Evolutionary conservation across 2,113 vertebrate genomes (phyloP).

Genomic region (Zootoca vivipara): DNA sequence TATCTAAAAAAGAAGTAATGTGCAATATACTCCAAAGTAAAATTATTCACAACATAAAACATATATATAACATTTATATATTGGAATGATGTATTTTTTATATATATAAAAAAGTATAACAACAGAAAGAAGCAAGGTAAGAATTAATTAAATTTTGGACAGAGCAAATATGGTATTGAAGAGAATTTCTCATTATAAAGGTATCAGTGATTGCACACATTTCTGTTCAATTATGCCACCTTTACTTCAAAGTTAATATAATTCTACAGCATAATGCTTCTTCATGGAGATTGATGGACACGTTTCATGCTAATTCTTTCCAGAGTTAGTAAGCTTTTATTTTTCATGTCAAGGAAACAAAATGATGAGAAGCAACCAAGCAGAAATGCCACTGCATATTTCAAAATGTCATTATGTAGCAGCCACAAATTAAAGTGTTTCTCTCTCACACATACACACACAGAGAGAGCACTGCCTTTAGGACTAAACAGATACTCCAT

Average conservation of each 20-base stretch:
- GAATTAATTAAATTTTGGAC: constrained; percentile 52
- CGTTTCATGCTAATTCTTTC: constrained; percentile 72
- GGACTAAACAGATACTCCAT: constrained; percentile 15
- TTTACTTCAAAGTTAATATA: constrained; percentile 60
- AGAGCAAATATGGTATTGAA: constrained; percentile 22
- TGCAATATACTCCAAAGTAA: constrained; percentile 43
- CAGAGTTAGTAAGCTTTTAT: constrained; percentile 66
- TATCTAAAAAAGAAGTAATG: constrained; percentile 27
- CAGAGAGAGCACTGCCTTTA: not conserved
- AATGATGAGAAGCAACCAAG: constrained; percentile 71
- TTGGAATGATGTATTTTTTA: too few species aligned
- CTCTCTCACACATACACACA: constrained; percentile 39
- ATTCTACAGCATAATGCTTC: constrained; percentile 48
- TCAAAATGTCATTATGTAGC: constrained; percentile 70
- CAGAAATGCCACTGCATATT: constrained; percentile 70
- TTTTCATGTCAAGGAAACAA: constrained; percentile 63
- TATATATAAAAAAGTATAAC: not conserved
- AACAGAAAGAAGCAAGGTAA: constrained; percentile 30
- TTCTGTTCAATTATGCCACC: constrained; percentile 40
- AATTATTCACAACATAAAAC: constrained; percentile 31
- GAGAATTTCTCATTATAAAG: constrained; percentile 40
- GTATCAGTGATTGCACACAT: constrained; percentile 50
- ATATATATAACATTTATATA: too few species aligned
- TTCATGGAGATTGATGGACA: constrained; percentile 69
- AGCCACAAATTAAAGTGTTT: constrained; percentile 69